Percentiles rank a stretch among this genome's conserved stretches.
These are phyloP conservation scores for Polyergus mexicanus DNA, from an alignment of 1,140 invertebrate genomes.

Conservation along the genomic window DNA sequence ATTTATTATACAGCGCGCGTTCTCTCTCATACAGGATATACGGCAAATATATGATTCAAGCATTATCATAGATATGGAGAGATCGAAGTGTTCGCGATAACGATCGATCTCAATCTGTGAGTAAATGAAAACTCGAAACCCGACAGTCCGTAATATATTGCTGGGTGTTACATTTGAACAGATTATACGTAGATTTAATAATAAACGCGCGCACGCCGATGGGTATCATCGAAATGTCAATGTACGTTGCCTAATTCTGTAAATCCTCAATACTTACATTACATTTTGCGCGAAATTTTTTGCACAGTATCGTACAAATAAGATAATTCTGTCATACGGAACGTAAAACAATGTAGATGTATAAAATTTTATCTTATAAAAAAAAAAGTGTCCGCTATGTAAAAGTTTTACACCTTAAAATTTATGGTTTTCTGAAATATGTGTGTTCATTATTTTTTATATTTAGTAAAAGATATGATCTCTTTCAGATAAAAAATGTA, in stretches of 20 bases:
- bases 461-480: no score
- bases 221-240: neutral
- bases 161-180: conserved; percentile 66
- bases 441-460: no score
- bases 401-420: neutral
- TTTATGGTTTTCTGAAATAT: neutral
- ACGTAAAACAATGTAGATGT: neutral
- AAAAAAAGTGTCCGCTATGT: neutral
- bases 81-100: conserved; percentile 55
- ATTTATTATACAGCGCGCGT: conserved; percentile 13
- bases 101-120: conserved; percentile 58
- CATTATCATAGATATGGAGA: conserved; percentile 45
- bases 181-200: conserved; percentile 52
- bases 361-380: neutral
- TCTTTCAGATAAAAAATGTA: no score
- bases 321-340: conserved; percentile 23
- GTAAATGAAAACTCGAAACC: conserved; percentile 55
- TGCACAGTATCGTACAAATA: conserved; percentile 12
- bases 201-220: neutral
- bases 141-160: conserved; percentile 71
- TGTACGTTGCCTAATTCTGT: conserved; percentile 20
- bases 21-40: neutral
- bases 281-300: neutral
- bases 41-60: conserved; percentile 32
- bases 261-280: conserved; percentile 5